Evolutionary conservation across 2,888 invertebrate genomes (phyloP), one percentile per base, ranked within the genome.

Genomic region (Urechis unicinctus): DNA sequence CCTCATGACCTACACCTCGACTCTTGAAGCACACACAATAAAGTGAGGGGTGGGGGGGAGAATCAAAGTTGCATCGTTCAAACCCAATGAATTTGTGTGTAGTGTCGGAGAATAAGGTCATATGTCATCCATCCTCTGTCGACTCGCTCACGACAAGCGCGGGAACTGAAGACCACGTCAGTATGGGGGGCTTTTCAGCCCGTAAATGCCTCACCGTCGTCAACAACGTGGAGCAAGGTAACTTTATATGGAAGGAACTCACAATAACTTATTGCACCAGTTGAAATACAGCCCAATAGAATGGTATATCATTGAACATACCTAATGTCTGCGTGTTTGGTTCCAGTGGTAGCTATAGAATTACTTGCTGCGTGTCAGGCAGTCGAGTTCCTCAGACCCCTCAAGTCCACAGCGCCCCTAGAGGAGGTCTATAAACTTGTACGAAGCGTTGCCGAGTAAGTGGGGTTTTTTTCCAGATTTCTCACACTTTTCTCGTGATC

Each of bases 131-230:
- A 1, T 81, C 85, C 1, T 84, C 84, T 1, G 84, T 84, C 28
- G 86, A 86, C 73, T 84, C 84, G 26, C 75, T 86, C 61, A 82
- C 84, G 47, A 86, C 85, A 1, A 84, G 83, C 65, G 85, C 84
- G 25, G 85, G 84, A 9, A 85, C 85, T 29, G 86, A 86, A 70
- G 86, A 86, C 71, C 86, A 86, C 72, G 86, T 86, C 44, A 84
- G 84, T 9, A 86, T 86, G 86, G 86, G 85, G 21, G 85, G 84
- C 9, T 86, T 83, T 71, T 77, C 85, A 1, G 85, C 85, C 1
- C 71, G 85, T 59, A 86, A 86, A 72, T 81, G 83, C 13, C 75
- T 86, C 25, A 79, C 77, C 61, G 82, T 84, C 26, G 75, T 81
- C 1, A 78, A 79, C 62, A 79, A 82, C 58, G 81, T 81, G 1